phyloP scores from a whole-genome alignment of 2,888 invertebrate genomes.

The Lydus trimaculatus region DNA sequence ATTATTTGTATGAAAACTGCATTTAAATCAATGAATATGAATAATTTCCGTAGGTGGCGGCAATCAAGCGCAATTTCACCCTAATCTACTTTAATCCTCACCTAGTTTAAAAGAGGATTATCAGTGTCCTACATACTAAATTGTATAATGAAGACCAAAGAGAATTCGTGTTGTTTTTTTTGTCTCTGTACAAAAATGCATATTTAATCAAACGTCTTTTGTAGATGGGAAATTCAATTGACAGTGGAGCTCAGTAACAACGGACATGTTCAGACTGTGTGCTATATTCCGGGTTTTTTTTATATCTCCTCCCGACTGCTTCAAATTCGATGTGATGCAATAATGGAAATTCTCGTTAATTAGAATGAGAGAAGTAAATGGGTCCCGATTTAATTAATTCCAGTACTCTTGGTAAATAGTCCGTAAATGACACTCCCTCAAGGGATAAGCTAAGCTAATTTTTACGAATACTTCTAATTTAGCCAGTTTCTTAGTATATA shows the following conservation, averaged over 20 bases:
- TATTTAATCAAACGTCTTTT: too few relatives aligned
- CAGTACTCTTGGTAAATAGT: slow-evolving; percentile 29
- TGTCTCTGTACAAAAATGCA: too few relatives aligned
- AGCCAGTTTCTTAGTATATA: slow-evolving; percentile 11
- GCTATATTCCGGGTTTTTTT: neutral
- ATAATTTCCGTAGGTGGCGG: neutral
- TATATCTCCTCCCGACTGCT: neutral
- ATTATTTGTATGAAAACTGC: neutral
- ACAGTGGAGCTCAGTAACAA: too few relatives aligned
- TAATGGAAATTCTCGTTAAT: slow-evolving; percentile 33
- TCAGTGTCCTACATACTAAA: too few relatives aligned
- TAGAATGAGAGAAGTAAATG: slow-evolving; percentile 14
- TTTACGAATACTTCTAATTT: slow-evolving; percentile 24
- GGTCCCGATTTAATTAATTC: slow-evolving; percentile 29
- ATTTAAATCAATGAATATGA: neutral
- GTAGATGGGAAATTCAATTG: too few relatives aligned
- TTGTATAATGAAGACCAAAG: too few relatives aligned
- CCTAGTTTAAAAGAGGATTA: too few relatives aligned
- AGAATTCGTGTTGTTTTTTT: too few relatives aligned
- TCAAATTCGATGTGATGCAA: slow-evolving; percentile 21
- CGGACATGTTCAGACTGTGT: too few relatives aligned
- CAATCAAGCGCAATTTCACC: too few relatives aligned
- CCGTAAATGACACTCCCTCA: slow-evolving; percentile 29
- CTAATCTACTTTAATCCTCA: too few relatives aligned
- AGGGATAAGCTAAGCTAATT: slow-evolving; percentile 15